Conservation (phyloP, 2,888 invertebrate species). For the Formica aserva region DNA sequence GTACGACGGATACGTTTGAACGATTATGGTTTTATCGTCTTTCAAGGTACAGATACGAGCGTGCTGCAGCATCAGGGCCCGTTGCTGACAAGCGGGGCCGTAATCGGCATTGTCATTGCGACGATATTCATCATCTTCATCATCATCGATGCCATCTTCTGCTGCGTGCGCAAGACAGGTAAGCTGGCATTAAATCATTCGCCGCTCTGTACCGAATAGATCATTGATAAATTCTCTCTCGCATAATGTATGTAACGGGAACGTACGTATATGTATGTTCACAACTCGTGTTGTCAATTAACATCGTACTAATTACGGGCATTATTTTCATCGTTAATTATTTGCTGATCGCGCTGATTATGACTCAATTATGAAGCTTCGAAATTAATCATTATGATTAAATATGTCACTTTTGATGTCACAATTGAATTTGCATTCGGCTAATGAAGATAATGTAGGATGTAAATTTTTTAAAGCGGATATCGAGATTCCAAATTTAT, state of each 20-base stretch:
- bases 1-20: not conserved
- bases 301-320: not conserved
- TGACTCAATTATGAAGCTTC: not conserved
- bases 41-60: constrained; percentile 81
- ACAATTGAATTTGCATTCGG: not conserved
- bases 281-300: not conserved
- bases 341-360: not conserved
- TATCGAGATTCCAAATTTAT: not conserved
- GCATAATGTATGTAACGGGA: not conserved
- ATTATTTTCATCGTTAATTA: not conserved
- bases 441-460: not conserved
- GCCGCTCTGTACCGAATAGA: not conserved
- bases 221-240: constrained; percentile 3
- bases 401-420: not conserved
- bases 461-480: not conserved
- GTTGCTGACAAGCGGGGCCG: constrained; percentile 90
- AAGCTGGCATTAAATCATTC: constrained; percentile 44
- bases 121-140: constrained; percentile 91
- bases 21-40: constrained; percentile 67
- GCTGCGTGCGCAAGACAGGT: constrained; percentile 89
- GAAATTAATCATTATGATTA: not conserved
- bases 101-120: constrained; percentile 94
- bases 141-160: constrained; percentile 93
- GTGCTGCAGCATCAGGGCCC: constrained; percentile 85
- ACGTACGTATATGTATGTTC: not conserved